These are phyloP conservation scores for Actinia tenebrosa DNA, from an alignment of 64 coral and sea anemone species.

Conservation along the genomic window DNA sequence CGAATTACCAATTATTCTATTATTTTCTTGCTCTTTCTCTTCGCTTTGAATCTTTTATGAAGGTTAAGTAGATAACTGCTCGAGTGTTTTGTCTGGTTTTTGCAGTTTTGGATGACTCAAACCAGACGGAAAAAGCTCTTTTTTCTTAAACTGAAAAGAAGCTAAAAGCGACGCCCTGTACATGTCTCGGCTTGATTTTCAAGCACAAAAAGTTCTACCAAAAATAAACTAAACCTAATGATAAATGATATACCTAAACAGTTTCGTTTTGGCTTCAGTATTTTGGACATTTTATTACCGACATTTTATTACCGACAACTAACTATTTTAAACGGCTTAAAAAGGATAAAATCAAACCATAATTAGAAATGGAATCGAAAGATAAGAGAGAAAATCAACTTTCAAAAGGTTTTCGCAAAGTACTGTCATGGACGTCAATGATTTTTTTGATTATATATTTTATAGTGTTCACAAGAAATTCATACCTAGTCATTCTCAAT, in stretches of 20 bases:
- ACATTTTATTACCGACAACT: too few species aligned
- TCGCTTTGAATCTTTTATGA: neutral
- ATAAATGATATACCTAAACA: neutral
- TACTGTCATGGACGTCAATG: too few species aligned
- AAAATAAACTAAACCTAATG: neutral
- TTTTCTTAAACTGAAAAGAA: neutral
- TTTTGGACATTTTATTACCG: too few species aligned
- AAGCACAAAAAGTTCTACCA: too few species aligned
- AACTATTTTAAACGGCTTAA: too few species aligned
- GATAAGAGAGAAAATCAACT: too few species aligned
- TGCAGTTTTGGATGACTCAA: neutral
- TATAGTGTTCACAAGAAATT: neutral
- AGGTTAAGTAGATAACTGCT: neutral
- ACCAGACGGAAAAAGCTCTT: neutral
- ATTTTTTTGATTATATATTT: too few species aligned
- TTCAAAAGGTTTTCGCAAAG: too few species aligned
- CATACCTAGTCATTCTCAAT: neutral
- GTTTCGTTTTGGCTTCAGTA: too few species aligned
- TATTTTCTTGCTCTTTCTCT: neutral
- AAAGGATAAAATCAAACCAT: too few species aligned
- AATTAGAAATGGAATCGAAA: too few species aligned
- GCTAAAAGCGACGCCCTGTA: neutral
- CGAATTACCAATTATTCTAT: neutral
- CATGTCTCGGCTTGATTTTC: neutral
- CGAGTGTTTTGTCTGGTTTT: neutral